Base-by-base conservation (phyloP, 2,113 vertebrate species). In the Eonycteris spelaea region DNA sequence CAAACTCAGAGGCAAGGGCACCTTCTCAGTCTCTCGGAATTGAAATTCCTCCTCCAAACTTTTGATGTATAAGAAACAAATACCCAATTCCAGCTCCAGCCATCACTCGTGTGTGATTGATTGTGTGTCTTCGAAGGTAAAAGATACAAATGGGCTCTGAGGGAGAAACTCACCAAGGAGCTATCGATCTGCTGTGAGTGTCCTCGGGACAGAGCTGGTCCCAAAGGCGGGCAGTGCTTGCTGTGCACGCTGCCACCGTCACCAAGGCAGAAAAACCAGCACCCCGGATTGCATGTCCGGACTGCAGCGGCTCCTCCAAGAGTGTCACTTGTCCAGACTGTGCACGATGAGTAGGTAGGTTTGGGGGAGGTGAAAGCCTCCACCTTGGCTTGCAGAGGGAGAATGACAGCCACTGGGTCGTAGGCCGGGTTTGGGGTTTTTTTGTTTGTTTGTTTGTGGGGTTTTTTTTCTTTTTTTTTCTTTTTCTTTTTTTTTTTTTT, bases 1-100 rank as follows among this genome's bases (percentile, higher is more conserved):
- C 10, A 10, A 30, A 10, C n/a, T 30, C 22, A n/a, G 26, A 61
- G 59, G 28, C 35, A 53, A 90, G 70, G 80, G 24, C 80, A 83
- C 53, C 71, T 85, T 67, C n/a, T 0, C 0, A 4, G 57, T 0
- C 22, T 24, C 40, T 30, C 8, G 22, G 15, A 67, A 35, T n/a
- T 9, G 28, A 75, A 96, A 75, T 65, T 35, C 40, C 74, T 67
- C 57, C 87, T 92, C 63, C 33, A 21, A 90, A 92, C 30, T 71
- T 82, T 21, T 86, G 79, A 92, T 90, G 53, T 65, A 51, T 48
- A 55, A 78, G 65, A 95, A 97, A 94, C n/a, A 91, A 83, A 88
- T 40, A 55, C 68, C 53, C 59, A 35, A 21, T 79, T 80, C 51
- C n/a, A 22, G 53, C 33, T 85, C 19, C 33, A 28, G 33, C 21